A percentile compares a stretch with the other conserved stretches of the same genome.
These are phyloP conservation scores for Habroteleia sp. DNA, from an alignment of 2,888 invertebrate genomes.

Conservation along the genomic window DNA sequence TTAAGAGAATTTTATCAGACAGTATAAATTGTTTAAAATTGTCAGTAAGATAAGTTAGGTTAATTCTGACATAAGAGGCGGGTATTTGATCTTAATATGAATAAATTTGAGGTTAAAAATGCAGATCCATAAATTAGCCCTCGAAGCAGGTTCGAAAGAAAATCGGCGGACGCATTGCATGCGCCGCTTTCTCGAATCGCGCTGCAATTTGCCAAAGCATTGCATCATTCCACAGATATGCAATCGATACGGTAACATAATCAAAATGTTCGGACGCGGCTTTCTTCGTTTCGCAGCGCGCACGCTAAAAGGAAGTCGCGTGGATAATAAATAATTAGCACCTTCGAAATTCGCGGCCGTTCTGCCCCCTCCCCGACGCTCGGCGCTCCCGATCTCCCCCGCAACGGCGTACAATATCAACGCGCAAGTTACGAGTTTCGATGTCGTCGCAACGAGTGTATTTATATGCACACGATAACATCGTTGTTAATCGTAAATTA, in stretches of 20 bases:
- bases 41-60: too few relatives aligned
- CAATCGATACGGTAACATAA: constrained; percentile 50
- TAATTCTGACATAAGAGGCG: too few relatives aligned
- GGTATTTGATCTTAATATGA: too few relatives aligned
- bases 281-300: constrained; percentile 21
- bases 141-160: too few relatives aligned
- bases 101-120: too few relatives aligned
- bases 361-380: constrained; percentile 1
- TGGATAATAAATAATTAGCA: constrained; percentile 33
- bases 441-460: constrained; percentile 41
- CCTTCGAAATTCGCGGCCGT: constrained; percentile 20
- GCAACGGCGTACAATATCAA: constrained; percentile 26
- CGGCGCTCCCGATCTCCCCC: constrained; percentile 7
- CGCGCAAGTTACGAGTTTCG: constrained; percentile 47
- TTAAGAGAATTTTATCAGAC: too few relatives aligned
- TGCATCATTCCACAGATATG: constrained; percentile 51
- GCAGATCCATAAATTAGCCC: too few relatives aligned
- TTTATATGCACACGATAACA: constrained; percentile 45
- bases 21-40: too few relatives aligned
- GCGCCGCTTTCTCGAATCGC: constrained; percentile 43
- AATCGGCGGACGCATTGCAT: constrained; percentile 26
- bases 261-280: constrained; percentile 38
- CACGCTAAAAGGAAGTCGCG: constrained; percentile 17
- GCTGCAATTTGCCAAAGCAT: constrained; percentile 41
- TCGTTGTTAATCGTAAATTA: constrained; percentile 37